A percentile compares a stretch with the other conserved stretches of the same genome.
phyloP scores from a whole-genome alignment of 2,888 invertebrate species.

The Tridacna crocea region DNA sequence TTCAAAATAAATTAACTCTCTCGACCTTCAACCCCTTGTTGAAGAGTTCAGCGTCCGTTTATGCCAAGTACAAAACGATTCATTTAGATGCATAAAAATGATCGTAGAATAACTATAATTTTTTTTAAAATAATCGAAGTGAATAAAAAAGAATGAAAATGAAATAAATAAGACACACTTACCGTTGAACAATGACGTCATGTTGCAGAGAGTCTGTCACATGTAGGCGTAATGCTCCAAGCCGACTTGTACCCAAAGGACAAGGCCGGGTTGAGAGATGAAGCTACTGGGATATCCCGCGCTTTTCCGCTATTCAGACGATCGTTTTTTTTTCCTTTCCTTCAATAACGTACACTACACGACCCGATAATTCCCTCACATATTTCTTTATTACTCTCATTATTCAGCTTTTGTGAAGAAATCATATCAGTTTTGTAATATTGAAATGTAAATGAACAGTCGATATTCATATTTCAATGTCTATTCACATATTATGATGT shows the following conservation, averaged over 20 bases:
- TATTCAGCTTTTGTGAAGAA: conserved; percentile 1
- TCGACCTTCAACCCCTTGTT: too few species aligned
- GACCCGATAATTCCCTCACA: conserved; percentile 16
- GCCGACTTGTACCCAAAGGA: neutral
- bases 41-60: too few species aligned
- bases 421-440: neutral
- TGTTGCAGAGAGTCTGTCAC: neutral
- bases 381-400: neutral
- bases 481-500: neutral
- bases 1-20: too few species aligned
- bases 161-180: conserved; percentile 13
- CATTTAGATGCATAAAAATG: too few species aligned
- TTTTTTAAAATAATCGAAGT: neutral
- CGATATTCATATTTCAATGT: conserved; percentile 16
- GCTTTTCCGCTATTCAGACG: conserved; percentile 9
- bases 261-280: neutral
- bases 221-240: neutral
- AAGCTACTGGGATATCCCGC: conserved; percentile 25
- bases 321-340: neutral
- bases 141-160: neutral
- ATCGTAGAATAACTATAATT: too few species aligned
- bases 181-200: conserved; percentile 7
- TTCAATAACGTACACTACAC: conserved; percentile 14
- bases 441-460: conserved; percentile 19
- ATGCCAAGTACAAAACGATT: too few species aligned